Evolutionary conservation across 35 echinoderm and acorn worm genomes (phyloP).

Genomic region (Nesometra sesokonis): DNA sequence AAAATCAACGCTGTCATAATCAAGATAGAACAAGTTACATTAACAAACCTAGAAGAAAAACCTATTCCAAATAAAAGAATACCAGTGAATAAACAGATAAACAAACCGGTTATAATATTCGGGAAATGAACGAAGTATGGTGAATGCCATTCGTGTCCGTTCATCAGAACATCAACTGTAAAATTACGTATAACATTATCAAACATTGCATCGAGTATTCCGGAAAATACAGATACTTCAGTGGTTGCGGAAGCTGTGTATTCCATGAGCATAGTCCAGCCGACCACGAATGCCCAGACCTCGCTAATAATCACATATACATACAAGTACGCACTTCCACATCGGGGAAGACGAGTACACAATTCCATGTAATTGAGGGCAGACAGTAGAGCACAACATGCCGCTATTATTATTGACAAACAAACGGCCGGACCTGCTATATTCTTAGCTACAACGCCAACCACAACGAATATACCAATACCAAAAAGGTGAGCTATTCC

Average conservation of each 20-base stretch:
- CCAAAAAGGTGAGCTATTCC: slow-evolving; percentile 30
- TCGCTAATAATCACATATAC: slow-evolving; percentile 57
- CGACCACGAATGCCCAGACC: slow-evolving; percentile 62
- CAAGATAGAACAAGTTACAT: slow-evolving; percentile 33
- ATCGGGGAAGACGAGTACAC: slow-evolving; percentile 38
- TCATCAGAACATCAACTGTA: slow-evolving; percentile 37
- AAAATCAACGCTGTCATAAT: slow-evolving; percentile 31
- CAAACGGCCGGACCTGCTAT: slow-evolving; percentile 35
- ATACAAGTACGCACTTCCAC: slow-evolving; percentile 55
- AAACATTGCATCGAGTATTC: slow-evolving; percentile 44
- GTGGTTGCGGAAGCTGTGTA: slow-evolving; percentile 21
- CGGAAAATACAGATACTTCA: slow-evolving; percentile 42
- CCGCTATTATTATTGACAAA: slow-evolving; percentile 41
- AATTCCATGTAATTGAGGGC: slow-evolving; percentile 66
- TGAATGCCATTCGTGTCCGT: slow-evolving; percentile 35
- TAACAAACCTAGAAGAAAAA: slow-evolving; percentile 37
- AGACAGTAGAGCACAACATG: slow-evolving; percentile 38
- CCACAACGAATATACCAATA: slow-evolving; percentile 25
- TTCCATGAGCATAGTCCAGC: slow-evolving; percentile 62
- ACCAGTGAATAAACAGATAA: not conserved
- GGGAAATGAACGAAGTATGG: slow-evolving; percentile 38
- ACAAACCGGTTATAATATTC: slow-evolving; percentile 35
- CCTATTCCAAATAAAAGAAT: slow-evolving; percentile 20
- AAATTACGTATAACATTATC: slow-evolving; percentile 29
- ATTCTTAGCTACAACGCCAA: slow-evolving; percentile 33